phyloP scores from a whole-genome alignment of 2,797 vertebrate genomes.

The Lophotriccus pileatus region DNA sequence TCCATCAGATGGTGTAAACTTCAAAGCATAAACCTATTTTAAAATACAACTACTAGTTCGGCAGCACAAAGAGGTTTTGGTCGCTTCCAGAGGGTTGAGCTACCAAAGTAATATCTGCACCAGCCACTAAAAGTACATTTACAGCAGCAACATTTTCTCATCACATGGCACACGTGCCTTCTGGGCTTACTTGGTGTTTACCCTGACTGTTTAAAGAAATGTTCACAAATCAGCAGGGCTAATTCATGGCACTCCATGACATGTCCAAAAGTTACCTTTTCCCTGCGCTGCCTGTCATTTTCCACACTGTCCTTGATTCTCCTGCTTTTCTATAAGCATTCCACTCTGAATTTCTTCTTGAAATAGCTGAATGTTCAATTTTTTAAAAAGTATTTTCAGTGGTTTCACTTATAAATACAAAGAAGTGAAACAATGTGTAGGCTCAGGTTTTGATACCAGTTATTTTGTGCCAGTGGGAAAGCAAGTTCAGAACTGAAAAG shows the following conservation, averaged over 20 bases:
- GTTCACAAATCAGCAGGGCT: background rate
- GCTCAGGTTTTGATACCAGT: background rate
- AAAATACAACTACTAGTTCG: background rate
- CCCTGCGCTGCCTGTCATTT: background rate
- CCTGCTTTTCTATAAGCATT: background rate
- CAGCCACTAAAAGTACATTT: background rate
- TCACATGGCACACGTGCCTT: background rate
- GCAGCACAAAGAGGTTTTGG: background rate
- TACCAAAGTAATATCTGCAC: background rate
- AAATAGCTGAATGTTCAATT: background rate
- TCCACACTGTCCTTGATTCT: background rate
- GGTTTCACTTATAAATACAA: background rate
- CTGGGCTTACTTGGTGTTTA: background rate
- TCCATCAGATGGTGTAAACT: background rate
- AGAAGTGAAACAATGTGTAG: background rate
- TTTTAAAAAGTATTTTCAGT: background rate
- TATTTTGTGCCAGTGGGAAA: conserved; percentile 12
- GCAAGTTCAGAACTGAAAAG: conserved; percentile 16
- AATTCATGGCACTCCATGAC: background rate
- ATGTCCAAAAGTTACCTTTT: background rate
- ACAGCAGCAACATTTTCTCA: background rate
- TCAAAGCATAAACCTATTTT: background rate
- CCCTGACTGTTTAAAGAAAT: background rate
- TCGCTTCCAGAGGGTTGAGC: background rate
- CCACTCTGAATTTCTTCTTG: background rate